phyloP scores from a whole-genome alignment of 30 jellyfish, hydroid and myxozoan genomes.

The Turritopsis dohrnii region DNA sequence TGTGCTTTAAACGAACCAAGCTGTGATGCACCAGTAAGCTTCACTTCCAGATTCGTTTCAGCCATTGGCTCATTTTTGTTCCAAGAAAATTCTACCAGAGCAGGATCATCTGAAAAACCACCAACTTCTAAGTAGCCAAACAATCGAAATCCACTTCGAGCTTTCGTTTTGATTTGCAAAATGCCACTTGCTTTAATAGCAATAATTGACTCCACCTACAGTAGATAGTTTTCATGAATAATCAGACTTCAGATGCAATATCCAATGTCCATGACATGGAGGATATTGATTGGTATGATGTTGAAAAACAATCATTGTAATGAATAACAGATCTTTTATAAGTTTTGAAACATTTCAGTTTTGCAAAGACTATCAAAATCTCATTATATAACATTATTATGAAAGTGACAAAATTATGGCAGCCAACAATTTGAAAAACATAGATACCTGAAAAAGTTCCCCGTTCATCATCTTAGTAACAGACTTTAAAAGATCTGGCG shows the following conservation, averaged over 20 bases:
- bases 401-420: too few species aligned
- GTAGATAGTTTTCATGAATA: too few species aligned
- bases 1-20: conserved; percentile 2
- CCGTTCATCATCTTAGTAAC: neutral
- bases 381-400: too few species aligned
- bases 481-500: neutral
- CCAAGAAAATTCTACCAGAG: neutral
- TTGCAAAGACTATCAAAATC: too few species aligned
- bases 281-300: too few species aligned
- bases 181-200: neutral
- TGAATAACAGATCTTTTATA: too few species aligned
- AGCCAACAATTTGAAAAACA: too few species aligned
- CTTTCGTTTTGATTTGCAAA: neutral
- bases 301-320: too few species aligned
- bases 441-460: neutral
- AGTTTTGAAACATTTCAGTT: too few species aligned
- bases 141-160: neutral
- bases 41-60: neutral
- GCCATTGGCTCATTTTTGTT: neutral
- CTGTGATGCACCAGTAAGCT: neutral
- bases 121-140: neutral
- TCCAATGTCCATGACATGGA: too few species aligned
- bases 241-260: too few species aligned
- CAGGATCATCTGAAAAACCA: neutral
- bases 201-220: neutral